Conservation (phyloP, 2,113 vertebrate species). For the Sebastes fasciatus region DNA sequence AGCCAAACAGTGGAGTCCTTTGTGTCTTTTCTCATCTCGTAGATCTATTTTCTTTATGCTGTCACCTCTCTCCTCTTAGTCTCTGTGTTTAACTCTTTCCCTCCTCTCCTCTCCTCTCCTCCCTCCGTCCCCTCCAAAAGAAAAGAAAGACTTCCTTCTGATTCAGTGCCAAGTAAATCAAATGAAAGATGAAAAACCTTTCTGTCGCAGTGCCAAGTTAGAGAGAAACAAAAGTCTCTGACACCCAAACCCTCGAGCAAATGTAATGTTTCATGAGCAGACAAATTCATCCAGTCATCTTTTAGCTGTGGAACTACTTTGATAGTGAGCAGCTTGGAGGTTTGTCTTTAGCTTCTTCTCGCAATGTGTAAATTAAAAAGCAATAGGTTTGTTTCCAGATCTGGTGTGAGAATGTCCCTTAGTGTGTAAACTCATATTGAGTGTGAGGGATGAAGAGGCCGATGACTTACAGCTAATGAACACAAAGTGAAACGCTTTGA, state of each 20-base stretch:
- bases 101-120: slow-evolving; percentile 14
- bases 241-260: neutral
- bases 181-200: slow-evolving; percentile 8
- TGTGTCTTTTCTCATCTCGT: slow-evolving; percentile 34
- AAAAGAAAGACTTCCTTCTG: slow-evolving; percentile 5
- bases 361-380: slow-evolving; percentile 15
- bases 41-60: neutral
- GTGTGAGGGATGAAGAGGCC: slow-evolving; percentile 5
- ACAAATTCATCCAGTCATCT: neutral
- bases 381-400: slow-evolving; percentile 42
- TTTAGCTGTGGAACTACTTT: neutral
- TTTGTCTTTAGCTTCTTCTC: slow-evolving; percentile 17
- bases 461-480: neutral
- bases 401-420: neutral
- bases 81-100: neutral
- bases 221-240: slow-evolving; percentile 1
- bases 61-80: neutral
- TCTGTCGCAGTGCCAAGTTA: slow-evolving; percentile 31
- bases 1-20: slow-evolving; percentile 34
- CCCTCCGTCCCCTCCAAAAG: neutral
- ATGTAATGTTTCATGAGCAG: slow-evolving; percentile 13
- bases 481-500: neutral
- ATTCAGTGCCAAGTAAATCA: slow-evolving; percentile 49
- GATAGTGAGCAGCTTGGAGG: neutral
- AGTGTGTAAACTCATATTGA: slow-evolving; percentile 52